Conservation (phyloP, 2,888 invertebrate genomes). For the Sturmia bella region DNA sequence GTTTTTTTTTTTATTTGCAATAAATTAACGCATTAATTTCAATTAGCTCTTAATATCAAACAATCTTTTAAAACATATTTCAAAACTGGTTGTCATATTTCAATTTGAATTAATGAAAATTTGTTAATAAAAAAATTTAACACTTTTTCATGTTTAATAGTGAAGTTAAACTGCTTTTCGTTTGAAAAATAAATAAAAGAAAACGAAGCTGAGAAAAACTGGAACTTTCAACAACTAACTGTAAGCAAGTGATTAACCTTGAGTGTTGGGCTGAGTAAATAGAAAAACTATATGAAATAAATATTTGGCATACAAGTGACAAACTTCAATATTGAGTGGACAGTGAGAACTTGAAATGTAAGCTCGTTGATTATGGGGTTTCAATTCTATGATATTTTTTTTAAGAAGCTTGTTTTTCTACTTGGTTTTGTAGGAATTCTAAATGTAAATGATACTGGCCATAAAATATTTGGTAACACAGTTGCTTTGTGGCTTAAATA, state of each 20-base stretch:
- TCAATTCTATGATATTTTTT: conserved; percentile 29
- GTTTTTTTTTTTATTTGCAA: conserved; percentile 24
- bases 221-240: conserved; percentile 36
- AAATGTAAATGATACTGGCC: conserved; percentile 50
- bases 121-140: neutral
- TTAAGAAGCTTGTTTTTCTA: conserved; percentile 25
- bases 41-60: conserved; percentile 15
- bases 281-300: neutral
- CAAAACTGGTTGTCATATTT: conserved; percentile 46
- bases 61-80: conserved; percentile 10
- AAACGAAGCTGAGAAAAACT: conserved; percentile 24
- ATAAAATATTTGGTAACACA: conserved; percentile 39
- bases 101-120: conserved; percentile 19
- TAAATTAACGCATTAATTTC: conserved; percentile 30
- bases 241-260: conserved; percentile 55
- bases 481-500: conserved; percentile 49
- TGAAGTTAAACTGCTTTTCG: conserved; percentile 1
- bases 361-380: conserved; percentile 43
- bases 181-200: neutral
- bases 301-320: conserved; percentile 26
- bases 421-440: conserved; percentile 31
- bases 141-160: conserved; percentile 17
- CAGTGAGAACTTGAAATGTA: conserved; percentile 7
- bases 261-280: conserved; percentile 15
- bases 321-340: neutral